Conservation (phyloP, 2,888 invertebrate species). For the Theristus sp. region DNA sequence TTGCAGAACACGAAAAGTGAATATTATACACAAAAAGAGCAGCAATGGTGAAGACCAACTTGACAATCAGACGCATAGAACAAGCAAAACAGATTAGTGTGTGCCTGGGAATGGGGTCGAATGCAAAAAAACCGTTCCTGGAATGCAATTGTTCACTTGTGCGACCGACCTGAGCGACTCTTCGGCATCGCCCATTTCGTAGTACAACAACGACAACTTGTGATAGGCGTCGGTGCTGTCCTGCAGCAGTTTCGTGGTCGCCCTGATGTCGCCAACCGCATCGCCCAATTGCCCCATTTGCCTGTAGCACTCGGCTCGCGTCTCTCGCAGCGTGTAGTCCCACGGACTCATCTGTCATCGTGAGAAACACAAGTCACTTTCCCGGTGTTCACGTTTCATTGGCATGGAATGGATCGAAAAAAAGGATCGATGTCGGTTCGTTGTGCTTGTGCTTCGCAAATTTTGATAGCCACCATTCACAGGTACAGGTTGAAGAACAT, state of each 20-base stretch:
- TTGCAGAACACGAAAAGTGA: too few relatives aligned
- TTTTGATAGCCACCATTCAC: too few relatives aligned
- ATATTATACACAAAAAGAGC: too few relatives aligned
- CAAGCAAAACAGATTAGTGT: neutral
- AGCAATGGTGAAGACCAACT: too few relatives aligned
- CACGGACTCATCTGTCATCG: slow-evolving; percentile 68
- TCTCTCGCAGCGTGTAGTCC: slow-evolving; percentile 60
- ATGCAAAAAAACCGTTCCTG: too few relatives aligned
- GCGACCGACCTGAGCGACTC: slow-evolving; percentile 60
- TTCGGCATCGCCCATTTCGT: slow-evolving; percentile 72
- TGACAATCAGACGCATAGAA: neutral
- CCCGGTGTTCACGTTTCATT: too few relatives aligned
- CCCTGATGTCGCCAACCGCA: slow-evolving; percentile 72
- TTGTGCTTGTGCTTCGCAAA: too few relatives aligned
- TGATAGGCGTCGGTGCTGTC: slow-evolving; percentile 75
- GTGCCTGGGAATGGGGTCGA: neutral
- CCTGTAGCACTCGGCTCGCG: slow-evolving; percentile 64
- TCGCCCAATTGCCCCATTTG: slow-evolving; percentile 47
- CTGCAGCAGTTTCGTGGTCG: slow-evolving; percentile 67
- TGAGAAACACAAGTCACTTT: too few relatives aligned
- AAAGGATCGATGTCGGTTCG: too few relatives aligned
- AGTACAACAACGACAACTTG: slow-evolving; percentile 63
- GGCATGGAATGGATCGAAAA: too few relatives aligned
- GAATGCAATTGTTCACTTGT: too few relatives aligned
- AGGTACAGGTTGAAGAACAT: too few relatives aligned